Evolutionary conservation across 2,113 vertebrate species (phyloP).

Genomic region (Vulpes lagopus): DNA sequence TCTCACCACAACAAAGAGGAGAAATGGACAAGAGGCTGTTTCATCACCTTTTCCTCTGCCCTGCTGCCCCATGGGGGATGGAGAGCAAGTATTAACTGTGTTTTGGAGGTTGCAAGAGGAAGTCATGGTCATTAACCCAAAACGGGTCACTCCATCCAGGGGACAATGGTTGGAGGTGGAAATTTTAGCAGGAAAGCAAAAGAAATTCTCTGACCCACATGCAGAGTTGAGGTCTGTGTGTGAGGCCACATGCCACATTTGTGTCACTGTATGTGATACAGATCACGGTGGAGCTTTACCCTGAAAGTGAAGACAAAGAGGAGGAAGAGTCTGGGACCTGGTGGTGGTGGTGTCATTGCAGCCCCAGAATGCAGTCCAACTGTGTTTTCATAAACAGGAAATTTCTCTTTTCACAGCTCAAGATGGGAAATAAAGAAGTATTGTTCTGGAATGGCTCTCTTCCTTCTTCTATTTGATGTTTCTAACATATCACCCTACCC

Average conservation of each 20-base stretch:
- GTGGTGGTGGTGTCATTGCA: neutral
- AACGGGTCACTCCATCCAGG: conserved; percentile 72
- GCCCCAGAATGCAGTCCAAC: neutral
- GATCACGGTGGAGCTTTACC: neutral
- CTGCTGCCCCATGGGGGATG: conserved; percentile 82
- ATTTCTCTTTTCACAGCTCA: conserved; percentile 53
- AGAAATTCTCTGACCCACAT: conserved; percentile 56
- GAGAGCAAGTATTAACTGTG: conserved; percentile 84
- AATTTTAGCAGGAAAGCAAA: conserved; percentile 75
- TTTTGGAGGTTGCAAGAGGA: conserved; percentile 87
- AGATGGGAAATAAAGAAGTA: conserved; percentile 42
- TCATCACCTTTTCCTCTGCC: conserved; percentile 87
- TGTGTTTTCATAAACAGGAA: conserved; percentile 70
- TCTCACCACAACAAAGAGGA: conserved; percentile 87
- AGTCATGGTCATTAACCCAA: conserved; percentile 86
- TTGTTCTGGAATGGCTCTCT: neutral
- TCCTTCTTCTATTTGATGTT: neutral
- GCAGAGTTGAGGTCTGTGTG: neutral
- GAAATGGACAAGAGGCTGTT: conserved; percentile 85
- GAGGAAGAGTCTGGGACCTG: neutral
- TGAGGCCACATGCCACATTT: neutral
- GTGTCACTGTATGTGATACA: neutral
- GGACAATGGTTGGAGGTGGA: conserved; percentile 75
- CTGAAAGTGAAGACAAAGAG: neutral
- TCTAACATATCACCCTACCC: neutral